These are phyloP conservation scores for Cairina moschata DNA, from an alignment of 2,113 vertebrate genomes.

Conservation along the genomic window DNA sequence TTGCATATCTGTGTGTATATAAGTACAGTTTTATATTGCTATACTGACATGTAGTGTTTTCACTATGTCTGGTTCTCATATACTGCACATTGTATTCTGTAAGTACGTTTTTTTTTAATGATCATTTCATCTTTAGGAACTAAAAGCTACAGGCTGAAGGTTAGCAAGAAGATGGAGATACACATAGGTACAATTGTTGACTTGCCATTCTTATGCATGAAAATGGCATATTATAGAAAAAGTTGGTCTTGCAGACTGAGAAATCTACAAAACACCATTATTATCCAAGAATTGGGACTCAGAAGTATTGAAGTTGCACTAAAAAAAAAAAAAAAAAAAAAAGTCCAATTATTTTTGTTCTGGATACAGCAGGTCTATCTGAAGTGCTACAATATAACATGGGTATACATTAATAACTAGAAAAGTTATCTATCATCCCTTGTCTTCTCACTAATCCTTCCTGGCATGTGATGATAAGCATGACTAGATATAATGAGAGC, in stretches of 20 bases:
- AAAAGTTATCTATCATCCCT: not conserved
- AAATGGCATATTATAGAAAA: constrained; percentile 36
- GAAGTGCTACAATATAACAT: not conserved
- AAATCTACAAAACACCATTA: not conserved
- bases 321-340: not conserved
- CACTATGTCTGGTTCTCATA: constrained; percentile 39
- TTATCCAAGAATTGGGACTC: not conserved
- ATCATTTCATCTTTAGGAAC: constrained; percentile 7
- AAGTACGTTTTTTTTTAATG: not conserved
- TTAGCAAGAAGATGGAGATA: not conserved
- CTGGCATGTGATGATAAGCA: fast-evolving
- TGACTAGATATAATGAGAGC: not conserved
- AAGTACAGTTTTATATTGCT: constrained; percentile 57
- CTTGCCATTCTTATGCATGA: constrained; percentile 36
- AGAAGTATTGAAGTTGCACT: not conserved
- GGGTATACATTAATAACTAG: not conserved
- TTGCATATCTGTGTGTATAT: constrained; percentile 49
- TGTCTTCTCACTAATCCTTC: not conserved
- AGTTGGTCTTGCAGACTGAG: constrained; percentile 8
- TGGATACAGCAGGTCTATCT: not conserved
- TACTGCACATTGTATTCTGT: not conserved
- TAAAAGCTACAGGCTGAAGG: not conserved
- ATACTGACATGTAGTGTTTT: constrained; percentile 11
- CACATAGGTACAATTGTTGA: not conserved
- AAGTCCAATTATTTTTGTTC: not conserved